Conservation (phyloP, 1,140 invertebrate species). For the Ladona fulva region DNA sequence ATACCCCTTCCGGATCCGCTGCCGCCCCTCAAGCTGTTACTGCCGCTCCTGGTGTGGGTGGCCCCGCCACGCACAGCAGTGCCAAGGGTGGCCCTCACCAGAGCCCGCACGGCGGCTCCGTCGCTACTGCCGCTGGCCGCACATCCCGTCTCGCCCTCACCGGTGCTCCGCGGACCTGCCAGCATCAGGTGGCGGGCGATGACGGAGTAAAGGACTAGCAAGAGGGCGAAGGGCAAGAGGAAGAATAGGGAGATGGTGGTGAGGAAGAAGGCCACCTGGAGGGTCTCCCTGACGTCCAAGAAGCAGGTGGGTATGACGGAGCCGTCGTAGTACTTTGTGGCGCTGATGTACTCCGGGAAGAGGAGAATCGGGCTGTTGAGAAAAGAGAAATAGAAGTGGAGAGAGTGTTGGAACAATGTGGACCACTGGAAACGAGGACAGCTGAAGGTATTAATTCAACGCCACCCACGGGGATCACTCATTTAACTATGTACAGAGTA, state of each 20-base stretch:
- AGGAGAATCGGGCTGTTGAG: slow-evolving; percentile 51
- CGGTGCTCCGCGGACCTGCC: slow-evolving; percentile 47
- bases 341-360: slow-evolving; percentile 48
- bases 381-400: background rate
- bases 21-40: slow-evolving; percentile 19
- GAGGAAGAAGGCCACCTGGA: slow-evolving; percentile 63
- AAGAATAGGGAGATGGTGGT: slow-evolving; percentile 64
- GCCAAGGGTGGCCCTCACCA: background rate
- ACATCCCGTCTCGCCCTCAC: slow-evolving; percentile 43
- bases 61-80: background rate
- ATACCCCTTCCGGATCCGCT: background rate
- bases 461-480: too few relatives aligned
- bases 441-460: too few relatives aligned
- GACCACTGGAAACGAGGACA: too few relatives aligned
- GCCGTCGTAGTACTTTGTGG: slow-evolving; percentile 42
- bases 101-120: slow-evolving; percentile 22
- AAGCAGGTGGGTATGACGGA: slow-evolving; percentile 49
- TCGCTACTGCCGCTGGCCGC: slow-evolving; percentile 11
- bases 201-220: slow-evolving; percentile 63
- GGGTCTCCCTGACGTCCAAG: slow-evolving; percentile 53
- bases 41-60: slow-evolving; percentile 19
- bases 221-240: slow-evolving; percentile 60
- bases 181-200: slow-evolving; percentile 63
- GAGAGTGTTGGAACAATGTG: background rate
- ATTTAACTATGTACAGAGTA: too few relatives aligned